Percentiles rank a stretch among this genome's conserved stretches.
Evolutionary conservation across 2,888 invertebrate genomes (phyloP).

Genomic region (Dicranocentrus wangi): DNA sequence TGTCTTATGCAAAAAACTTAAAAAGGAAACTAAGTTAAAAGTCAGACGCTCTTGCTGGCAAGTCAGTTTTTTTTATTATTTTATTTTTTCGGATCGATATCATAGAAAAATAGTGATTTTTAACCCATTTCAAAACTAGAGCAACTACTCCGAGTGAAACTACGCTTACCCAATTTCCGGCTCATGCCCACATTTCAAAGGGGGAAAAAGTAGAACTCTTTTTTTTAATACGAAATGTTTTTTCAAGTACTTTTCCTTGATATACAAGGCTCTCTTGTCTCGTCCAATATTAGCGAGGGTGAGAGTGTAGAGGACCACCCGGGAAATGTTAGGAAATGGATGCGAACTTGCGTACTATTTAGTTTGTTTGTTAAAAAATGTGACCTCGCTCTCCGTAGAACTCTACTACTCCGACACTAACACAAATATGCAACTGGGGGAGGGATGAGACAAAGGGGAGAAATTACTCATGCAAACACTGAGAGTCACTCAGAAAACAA

Average conservation of each 20-base stretch:
- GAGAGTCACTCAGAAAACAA: constrained; percentile 63
- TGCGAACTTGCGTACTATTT: neutral
- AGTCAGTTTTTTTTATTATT: neutral
- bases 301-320: neutral
- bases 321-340: too few species aligned
- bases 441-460: constrained; percentile 27
- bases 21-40: constrained; percentile 7
- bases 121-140: constrained; percentile 31
- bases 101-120: neutral
- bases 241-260: neutral
- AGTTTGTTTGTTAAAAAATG: neutral
- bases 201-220: neutral
- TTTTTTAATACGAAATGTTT: neutral
- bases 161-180: constrained; percentile 28
- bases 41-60: neutral
- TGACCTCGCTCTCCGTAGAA: neutral
- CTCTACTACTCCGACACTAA: neutral
- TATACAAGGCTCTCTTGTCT: neutral
- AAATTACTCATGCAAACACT: constrained; percentile 62
- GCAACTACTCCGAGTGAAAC: constrained; percentile 1
- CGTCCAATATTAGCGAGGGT: neutral
- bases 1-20: neutral
- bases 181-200: constrained; percentile 14
- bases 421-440: constrained; percentile 16
- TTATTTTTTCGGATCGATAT: neutral